A percentile compares a stretch with the other conserved stretches of the same genome.
phyloP scores from a whole-genome alignment of 1,140 invertebrate genomes.

The Listronotus oregonensis region DNA sequence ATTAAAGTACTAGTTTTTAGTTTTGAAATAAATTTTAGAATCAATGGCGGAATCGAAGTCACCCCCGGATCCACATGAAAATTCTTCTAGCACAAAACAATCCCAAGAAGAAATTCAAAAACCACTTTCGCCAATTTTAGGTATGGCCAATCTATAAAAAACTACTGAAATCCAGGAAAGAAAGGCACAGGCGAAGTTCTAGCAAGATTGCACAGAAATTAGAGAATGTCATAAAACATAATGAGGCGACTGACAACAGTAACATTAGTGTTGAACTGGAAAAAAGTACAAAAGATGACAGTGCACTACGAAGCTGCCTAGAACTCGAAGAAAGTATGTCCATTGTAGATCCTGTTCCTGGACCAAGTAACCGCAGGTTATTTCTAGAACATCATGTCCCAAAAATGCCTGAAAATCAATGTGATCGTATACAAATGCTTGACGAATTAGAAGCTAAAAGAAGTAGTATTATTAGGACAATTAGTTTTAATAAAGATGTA shows the following conservation, averaged over 20 bases:
- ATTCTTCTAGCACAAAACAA: background rate
- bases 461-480: conserved; percentile 18
- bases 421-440: conserved; percentile 29
- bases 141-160: conserved; percentile 7
- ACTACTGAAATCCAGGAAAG: conserved; percentile 5
- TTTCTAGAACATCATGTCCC: too few relatives aligned
- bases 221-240: background rate
- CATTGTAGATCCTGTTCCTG: background rate
- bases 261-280: background rate
- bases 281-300: background rate
- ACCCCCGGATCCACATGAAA: background rate
- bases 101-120: conserved; percentile 2
- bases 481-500: conserved; percentile 8
- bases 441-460: conserved; percentile 34
- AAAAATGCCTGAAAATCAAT: conserved; percentile 12
- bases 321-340: background rate
- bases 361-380: too few relatives aligned
- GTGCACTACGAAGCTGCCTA: background rate
- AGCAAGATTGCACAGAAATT: background rate
- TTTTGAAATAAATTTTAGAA: too few relatives aligned
- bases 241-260: background rate
- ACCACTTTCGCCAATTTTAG: conserved; percentile 15
- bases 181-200: too few relatives aligned
- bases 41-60: background rate
- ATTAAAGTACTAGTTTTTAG: too few relatives aligned